phyloP scores from a whole-genome alignment of 2,113 vertebrate genomes.

The Oncorhynchus gorbuscha region DNA sequence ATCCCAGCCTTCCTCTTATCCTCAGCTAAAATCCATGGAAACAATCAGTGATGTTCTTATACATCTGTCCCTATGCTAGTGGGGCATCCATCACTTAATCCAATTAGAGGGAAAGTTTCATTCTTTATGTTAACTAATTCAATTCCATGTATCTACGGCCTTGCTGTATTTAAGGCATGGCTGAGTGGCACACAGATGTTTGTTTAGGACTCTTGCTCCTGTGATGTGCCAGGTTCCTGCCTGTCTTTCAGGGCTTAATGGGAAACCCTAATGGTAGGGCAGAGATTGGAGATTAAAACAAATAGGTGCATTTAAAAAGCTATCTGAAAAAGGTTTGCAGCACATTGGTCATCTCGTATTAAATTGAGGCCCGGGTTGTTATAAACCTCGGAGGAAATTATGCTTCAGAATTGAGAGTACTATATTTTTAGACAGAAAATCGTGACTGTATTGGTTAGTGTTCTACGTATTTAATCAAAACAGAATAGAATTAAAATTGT shows the following conservation, averaged over 20 bases:
- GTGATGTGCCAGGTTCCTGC: slow-evolving; percentile 34
- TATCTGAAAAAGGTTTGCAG: slow-evolving; percentile 22
- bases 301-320: slow-evolving; percentile 46
- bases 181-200: slow-evolving; percentile 19
- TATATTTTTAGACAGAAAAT: slow-evolving; percentile 50
- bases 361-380: slow-evolving; percentile 20
- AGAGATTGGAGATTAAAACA: slow-evolving; percentile 37
- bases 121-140: slow-evolving; percentile 37
- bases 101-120: slow-evolving; percentile 9
- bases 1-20: slow-evolving; percentile 22
- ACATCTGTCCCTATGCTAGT: slow-evolving; percentile 14
- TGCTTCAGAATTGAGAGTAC: slow-evolving; percentile 33
- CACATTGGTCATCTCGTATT: slow-evolving; percentile 42
- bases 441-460: slow-evolving; percentile 46
- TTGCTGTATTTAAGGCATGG: slow-evolving; percentile 9
- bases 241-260: slow-evolving; percentile 38
- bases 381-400: slow-evolving; percentile 56
- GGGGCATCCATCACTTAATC: slow-evolving; percentile 29
- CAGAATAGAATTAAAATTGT: slow-evolving; percentile 28
- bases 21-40: slow-evolving; percentile 27
- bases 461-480: slow-evolving; percentile 46
- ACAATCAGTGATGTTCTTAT: slow-evolving; percentile 21
- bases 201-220: slow-evolving; percentile 21
- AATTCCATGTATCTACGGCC: slow-evolving; percentile 32
- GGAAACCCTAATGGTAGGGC: slow-evolving; percentile 36